Base-by-base conservation (phyloP, 2,888 invertebrate species). In the Leucoma salicis region DNA sequence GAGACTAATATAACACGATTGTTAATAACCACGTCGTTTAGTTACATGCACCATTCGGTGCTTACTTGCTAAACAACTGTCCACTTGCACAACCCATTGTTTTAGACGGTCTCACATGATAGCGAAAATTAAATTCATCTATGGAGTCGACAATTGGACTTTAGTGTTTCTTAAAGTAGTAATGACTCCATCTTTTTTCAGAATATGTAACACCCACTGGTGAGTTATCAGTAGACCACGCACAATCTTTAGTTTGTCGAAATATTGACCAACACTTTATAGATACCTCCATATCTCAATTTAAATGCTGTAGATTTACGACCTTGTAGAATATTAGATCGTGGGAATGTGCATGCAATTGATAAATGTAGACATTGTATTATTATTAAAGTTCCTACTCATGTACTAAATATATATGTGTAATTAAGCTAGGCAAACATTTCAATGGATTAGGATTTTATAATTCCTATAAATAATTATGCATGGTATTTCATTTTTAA, bases 121-220 rank as follows among this genome's bases (percentile, higher is more conserved):
- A 73, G 76, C 55, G 37, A 61, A 52, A 57, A 52, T 76, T 66
- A 86, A 86, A 86, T 85, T 82, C 48, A 66, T 57, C 52, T 43
- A 78, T 82, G 89, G 89, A 89, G 89, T 89, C 89, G 74, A 58
- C 39, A 70, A 86, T 88, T 86, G 87, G 87, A 63, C 52, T 70
- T 85, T 83, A 84, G 61, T 50, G 70, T 65, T 61, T 61, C 39
- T 60, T 57, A 69, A 69, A 78, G 82, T 87, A 88, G 89, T 89
- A 89, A 89, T 68, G 88, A 71, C 88, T 89, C 88, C 89, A 87
- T 84, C 87, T 88, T 77, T 87, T 90, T 90, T 90, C 90, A 90
- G 90, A 90, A 74, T 85, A 81, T 88, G 80, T 90, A 76, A 87
- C 90, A 80, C 81, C 90, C 81, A 90, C 90, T 63, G 90, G 90